Base-by-base conservation (phyloP, 2,888 invertebrate genomes). In the Trichopria drosophilae region DNA sequence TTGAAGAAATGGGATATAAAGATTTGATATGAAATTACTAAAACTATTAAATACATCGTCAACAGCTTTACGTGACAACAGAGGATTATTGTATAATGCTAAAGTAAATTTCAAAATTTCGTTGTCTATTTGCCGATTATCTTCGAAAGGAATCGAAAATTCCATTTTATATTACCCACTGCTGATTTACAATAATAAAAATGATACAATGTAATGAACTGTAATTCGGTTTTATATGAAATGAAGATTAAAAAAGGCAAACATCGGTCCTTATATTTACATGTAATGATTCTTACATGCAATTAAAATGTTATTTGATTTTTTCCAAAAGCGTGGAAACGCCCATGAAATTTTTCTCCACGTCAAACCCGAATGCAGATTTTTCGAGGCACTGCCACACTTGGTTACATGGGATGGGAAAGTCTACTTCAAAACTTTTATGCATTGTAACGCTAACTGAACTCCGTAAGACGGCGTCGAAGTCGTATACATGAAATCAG, bases 301-400 rank as follows among this genome's bases (percentile, higher is more conserved):
- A 24, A 12, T 23, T 12, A 28, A 31, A 39, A 34, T 40, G 1
- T 20, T 49, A 37, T 7, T 36, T 29, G 13, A 51, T 36, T 12
- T 51, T 36, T 5, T 53, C 46, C 13, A 53, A 41, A 1, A 57
- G 23, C n/a, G 35, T 42, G 12, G 46, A 31, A 28, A 51, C 51
- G 19, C 31, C 39, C 20, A 9, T 20, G 20, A 42, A 57, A 9
- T 35, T 10, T 20, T 35, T 26, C 15, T 29, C 28, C 3, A 53
- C 31, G 16, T 43, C 37, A 18, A 44, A 23, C 9, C 22, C 28
- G 20, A 39, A 57, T 10, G 41, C 31, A 22, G 34, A 26, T 28
- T 44, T 31, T 19, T 57, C 43, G 3, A 57, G 43, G 46, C 51
- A 57, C 36, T 57, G 54, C 49, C 52, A 54, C 22, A 57, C 35